Conservation (phyloP, 2,797 vertebrate genomes). For the Enteromius radiatus region DNA sequence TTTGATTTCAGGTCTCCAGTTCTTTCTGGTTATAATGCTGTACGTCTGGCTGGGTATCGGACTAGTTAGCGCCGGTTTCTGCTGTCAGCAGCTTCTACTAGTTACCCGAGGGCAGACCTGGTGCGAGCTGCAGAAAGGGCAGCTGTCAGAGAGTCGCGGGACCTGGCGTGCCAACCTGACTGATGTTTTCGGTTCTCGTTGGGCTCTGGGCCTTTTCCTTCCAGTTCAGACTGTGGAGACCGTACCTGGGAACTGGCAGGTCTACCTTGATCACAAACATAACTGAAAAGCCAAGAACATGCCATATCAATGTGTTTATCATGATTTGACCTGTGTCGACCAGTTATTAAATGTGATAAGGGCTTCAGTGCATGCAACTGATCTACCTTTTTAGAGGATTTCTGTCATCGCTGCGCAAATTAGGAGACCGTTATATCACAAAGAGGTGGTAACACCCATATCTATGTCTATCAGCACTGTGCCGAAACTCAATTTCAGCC, state of each 20-base stretch:
- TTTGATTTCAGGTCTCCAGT: constrained; percentile 89
- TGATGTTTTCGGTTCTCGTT: constrained; percentile 94
- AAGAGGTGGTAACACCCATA: constrained; percentile 8
- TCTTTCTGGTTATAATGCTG: constrained; percentile 97
- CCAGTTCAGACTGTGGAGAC: constrained; percentile 87
- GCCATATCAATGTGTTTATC: background rate
- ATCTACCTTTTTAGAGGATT: constrained; percentile 30
- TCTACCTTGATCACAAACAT: constrained; percentile 69
- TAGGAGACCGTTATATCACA: constrained; percentile 6
- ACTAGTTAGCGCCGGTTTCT: constrained; percentile 94
- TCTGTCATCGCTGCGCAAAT: constrained; percentile 42
- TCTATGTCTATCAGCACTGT: constrained; percentile 35
- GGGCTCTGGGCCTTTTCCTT: constrained; percentile 90
- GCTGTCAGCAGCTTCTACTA: constrained; percentile 94
- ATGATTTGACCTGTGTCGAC: background rate
- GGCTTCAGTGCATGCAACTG: constrained; percentile 12
- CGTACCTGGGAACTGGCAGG: constrained; percentile 68
- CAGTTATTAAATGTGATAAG: constrained; percentile 1
- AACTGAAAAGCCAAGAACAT: constrained; percentile 66
- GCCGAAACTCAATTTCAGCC: constrained; percentile 24
- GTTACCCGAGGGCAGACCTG: constrained; percentile 92
- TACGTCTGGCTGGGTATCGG: constrained; percentile 98
- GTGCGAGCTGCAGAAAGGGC: constrained; percentile 89
- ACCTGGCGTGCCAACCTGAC: constrained; percentile 89
- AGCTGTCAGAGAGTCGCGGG: constrained; percentile 76